Evolutionary conservation across 2,797 vertebrate genomes (phyloP), one percentile per base, ranked within the genome.

Genomic region (Cuculus canorus): DNA sequence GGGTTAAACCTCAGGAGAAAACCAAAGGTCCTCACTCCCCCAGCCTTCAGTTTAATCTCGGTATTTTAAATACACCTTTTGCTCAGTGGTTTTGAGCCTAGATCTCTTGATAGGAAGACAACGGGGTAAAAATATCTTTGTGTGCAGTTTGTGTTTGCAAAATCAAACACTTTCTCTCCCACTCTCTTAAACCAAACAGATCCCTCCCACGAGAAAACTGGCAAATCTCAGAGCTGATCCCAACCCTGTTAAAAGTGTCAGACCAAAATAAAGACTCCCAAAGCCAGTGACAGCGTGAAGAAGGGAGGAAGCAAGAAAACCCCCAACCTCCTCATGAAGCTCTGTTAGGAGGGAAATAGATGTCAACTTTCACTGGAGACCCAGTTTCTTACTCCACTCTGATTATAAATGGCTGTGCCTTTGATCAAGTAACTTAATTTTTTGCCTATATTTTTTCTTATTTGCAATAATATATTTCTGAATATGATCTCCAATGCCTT

Each of bases 171-270:
- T 94, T 95, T 83, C 37, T 95, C 83, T 85, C 71, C 75, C 68
- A 96, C 70, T 85, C 86, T 91, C 86, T 71, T 80, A 89, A 92
- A 93, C 57, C 30, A 87, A 96, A 78, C 84, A 76, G 50, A 80
- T 95, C 71, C 64, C 65, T 94, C 93, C 93, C 50, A 89, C 53
- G 8, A 88, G 88, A 88, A 91, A 90, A 94, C 81, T 68, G 78
- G 54, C 3, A 5, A 86, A 95, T 85, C 88, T 79, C 50, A 39
- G 54, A 78, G 61, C 86, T 87, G 64, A 71, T 94, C 71, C 78
- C 68, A 93, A 71, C 64, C 76, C 75, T 57, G 61, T 78, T 80
- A 72, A 70, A 92, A 92, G 78, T 82, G 71, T 95, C 83, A 92
- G 88, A 90, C 78, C 61, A 59, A 88, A 96, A 93, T 85, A 89